Evolutionary conservation across 2,113 vertebrate genomes (phyloP), one percentile per base, ranked within the genome.

Genomic region (Agapornis roseicollis): DNA sequence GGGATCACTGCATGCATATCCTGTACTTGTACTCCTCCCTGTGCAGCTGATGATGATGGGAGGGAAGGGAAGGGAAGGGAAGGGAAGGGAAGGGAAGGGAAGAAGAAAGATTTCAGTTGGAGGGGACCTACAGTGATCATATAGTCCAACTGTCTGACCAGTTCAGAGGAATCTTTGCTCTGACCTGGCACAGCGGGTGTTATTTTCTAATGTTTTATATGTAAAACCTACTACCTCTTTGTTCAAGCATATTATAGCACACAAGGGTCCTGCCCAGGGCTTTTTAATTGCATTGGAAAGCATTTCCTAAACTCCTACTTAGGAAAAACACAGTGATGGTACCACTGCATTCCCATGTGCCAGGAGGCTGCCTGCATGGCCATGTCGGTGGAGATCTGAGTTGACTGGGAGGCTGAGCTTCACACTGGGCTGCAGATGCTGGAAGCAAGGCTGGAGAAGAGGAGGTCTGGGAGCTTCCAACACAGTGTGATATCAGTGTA

Each of bases 311-410:
- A 31, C 6, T 74, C 60, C 31, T 47, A 24, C 60, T 29, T 53
- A 49, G 46, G 31, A 39, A 68, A 78, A 85, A 28, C 18, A 41
- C 1, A 3, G 39, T 5, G 23, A 42, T 7, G 7, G 20, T 33
- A 8, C 47, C 2, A 1, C 70, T 60, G 69, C 56, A 80, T 2
- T 17, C 25, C 17, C 1, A 0, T 1, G 15, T 39, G 10, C 22
- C 73, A 52, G 31, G 28, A 42, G 37, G 27, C 37, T 63, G 42
- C 10, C 31, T 55, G 60, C 10, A 0, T 15, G 44, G 29, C 49
- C 0, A 0, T 42, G 39, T 44, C 2, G 1, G 24, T 29, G 42
- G 58, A 35, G 17, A 70, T 33, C 27, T 7, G 64, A 28, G 25
- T 13, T 13, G 52, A 5, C 10, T 1, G 0, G 37, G 46, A 80